Conservation (phyloP, 2,888 invertebrate genomes). For the Rhyacophila evoluta region DNA sequence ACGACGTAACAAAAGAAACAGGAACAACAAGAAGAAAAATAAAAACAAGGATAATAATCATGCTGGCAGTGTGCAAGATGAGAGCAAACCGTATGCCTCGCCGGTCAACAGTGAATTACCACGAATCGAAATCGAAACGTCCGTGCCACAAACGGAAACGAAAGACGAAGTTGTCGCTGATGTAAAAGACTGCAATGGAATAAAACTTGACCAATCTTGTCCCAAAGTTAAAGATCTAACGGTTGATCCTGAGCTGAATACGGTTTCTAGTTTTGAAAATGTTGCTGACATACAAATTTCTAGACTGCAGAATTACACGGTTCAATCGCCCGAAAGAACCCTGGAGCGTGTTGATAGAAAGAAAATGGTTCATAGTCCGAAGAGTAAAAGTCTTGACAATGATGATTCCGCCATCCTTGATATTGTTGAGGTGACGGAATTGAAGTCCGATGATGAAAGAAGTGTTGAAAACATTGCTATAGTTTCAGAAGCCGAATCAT, state of each 20-base stretch:
- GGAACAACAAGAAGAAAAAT: constrained; percentile 46
- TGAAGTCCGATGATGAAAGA: constrained; percentile 58
- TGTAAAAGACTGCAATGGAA: neutral
- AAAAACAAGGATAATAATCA: constrained; percentile 39
- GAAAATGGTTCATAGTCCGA: constrained; percentile 60
- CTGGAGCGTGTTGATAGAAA: constrained; percentile 56
- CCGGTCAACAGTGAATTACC: neutral
- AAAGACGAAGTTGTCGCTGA: neutral
- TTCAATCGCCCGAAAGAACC: constrained; percentile 64
- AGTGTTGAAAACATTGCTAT: constrained; percentile 68
- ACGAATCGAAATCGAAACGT: constrained; percentile 14
- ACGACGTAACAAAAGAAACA: constrained; percentile 39
- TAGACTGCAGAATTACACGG: constrained; percentile 64
- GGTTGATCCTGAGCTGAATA: constrained; percentile 2
- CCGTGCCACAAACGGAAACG: neutral
- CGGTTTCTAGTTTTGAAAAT: constrained; percentile 46
- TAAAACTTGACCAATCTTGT: neutral
- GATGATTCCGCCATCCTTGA: constrained; percentile 62
- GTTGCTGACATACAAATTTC: constrained; percentile 59
- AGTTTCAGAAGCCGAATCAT: constrained; percentile 75
- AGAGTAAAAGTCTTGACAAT: constrained; percentile 69
- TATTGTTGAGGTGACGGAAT: constrained; percentile 64
- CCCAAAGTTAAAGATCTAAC: neutral
- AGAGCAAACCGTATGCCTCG: neutral
- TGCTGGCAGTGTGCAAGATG: neutral